Conservation (phyloP, 2,797 vertebrate species). For the Neomorphus geoffroyi region DNA sequence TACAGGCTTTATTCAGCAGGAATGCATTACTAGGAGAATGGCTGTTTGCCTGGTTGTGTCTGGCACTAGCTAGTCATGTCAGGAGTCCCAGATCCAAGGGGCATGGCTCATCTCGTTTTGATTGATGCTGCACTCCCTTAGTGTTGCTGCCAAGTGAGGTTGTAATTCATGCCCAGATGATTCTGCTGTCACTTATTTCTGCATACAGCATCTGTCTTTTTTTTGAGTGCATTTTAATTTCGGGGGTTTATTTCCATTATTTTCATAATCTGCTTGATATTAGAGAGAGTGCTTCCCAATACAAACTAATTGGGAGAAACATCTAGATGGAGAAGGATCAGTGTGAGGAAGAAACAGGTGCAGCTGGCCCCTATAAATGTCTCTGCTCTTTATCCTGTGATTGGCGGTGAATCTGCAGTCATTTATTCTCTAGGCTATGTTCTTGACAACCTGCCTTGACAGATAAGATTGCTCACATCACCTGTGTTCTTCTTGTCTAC, state of each 20-base stretch:
- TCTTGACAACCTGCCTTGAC: not conserved
- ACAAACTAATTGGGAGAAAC: not conserved
- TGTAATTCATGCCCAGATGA: not conserved
- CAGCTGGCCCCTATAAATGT: not conserved
- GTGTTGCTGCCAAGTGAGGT: not conserved
- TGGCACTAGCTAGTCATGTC: conserved; percentile 23
- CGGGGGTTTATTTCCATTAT: not conserved
- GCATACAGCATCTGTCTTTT: not conserved
- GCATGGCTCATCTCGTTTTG: not conserved
- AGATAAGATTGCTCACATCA: not conserved
- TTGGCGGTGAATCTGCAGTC: not conserved
- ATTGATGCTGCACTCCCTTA: conserved; percentile 10
- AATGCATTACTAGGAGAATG: conserved; percentile 21
- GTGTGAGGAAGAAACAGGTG: not conserved
- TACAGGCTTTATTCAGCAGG: conserved; percentile 31
- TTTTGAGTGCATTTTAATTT: conserved; percentile 16
- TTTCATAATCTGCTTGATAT: not conserved
- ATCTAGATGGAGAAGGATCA: not conserved
- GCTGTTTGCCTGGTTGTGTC: conserved; percentile 32
- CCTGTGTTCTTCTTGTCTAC: not conserved
- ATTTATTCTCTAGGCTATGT: not conserved
- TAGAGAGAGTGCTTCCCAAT: not conserved
- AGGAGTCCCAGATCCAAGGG: conserved; percentile 27
- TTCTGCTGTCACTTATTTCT: conserved; percentile 39
- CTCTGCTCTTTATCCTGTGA: not conserved